These are phyloP conservation scores for Varanus salvator DNA, from an alignment of 2,113 vertebrate genomes.

Conservation along the genomic window DNA sequence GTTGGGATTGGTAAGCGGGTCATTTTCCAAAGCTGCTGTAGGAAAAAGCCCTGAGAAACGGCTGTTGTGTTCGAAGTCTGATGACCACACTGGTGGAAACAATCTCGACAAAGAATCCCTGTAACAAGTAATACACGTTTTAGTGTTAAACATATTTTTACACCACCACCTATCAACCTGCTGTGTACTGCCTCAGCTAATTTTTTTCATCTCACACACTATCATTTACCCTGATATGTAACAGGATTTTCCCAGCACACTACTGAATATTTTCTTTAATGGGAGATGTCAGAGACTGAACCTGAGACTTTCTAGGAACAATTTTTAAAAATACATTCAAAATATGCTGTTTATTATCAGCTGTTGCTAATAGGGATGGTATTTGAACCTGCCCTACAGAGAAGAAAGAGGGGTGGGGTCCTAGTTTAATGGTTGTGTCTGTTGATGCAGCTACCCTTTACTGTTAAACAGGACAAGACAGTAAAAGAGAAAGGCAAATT, in stretches of 20 bases:
- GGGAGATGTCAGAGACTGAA: neutral
- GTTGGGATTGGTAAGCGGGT: constrained; percentile 45
- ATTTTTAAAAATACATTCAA: neutral
- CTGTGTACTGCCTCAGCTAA: neutral
- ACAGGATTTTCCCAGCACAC: neutral
- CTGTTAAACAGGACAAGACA: neutral
- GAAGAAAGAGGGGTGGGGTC: no score
- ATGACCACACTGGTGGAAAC: constrained; percentile 70
- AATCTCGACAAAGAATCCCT: constrained; percentile 74
- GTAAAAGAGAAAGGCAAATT: neutral
- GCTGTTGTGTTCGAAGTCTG: constrained; percentile 35
- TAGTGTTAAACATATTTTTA: neutral
- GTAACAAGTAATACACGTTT: neutral
- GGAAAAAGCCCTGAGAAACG: constrained; percentile 49
- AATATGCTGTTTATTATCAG: neutral
- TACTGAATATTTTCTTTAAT: neutral
- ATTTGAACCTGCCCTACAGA: neutral
- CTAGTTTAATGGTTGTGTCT: neutral
- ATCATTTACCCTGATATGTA: neutral
- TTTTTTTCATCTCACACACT: neutral
- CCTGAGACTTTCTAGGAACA: no score
- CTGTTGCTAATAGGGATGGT: neutral
- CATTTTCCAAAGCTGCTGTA: constrained; percentile 24
- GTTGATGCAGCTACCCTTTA: neutral
- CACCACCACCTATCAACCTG: neutral